A percentile compares a stretch with the other conserved stretches of the same genome.
phyloP scores from a whole-genome alignment of 2,888 invertebrate species.

The Luperina testacea region DNA sequence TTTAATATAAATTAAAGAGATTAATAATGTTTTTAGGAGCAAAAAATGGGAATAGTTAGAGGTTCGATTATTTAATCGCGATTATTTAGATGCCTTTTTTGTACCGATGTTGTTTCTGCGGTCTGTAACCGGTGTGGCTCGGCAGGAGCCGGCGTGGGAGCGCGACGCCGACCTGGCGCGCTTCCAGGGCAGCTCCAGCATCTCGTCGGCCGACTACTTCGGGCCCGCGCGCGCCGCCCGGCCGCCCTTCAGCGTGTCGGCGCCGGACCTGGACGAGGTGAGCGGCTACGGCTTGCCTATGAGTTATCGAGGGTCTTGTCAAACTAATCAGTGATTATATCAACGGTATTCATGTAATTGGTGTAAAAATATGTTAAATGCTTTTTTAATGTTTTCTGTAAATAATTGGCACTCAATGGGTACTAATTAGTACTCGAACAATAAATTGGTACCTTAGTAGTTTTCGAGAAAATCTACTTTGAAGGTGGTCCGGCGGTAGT shows the following conservation, averaged over 20 bases:
- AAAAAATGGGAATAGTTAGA: neutral
- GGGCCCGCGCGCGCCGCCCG: slow-evolving; percentile 81
- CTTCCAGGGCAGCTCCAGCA: slow-evolving; percentile 98
- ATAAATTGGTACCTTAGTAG: too few species aligned
- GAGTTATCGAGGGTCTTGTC: neutral
- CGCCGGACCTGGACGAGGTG: slow-evolving; percentile 96
- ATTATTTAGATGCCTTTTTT: too few species aligned
- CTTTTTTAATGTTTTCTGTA: too few species aligned
- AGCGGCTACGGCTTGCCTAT: neutral
- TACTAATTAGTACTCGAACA: too few species aligned
- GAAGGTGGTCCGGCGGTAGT: too few species aligned
- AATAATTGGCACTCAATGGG: too few species aligned
- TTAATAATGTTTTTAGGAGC: too few species aligned
- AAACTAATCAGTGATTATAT: neutral
- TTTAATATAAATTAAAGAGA: too few species aligned
- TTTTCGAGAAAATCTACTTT: too few species aligned
- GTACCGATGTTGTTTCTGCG: neutral
- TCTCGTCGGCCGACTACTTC: slow-evolving; percentile 99
- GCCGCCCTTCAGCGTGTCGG: slow-evolving; percentile 83
- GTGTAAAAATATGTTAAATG: neutral
- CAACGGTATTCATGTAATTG: neutral
- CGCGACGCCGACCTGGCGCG: slow-evolving; percentile 91
- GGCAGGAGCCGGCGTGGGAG: slow-evolving; percentile 73
- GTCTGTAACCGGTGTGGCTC: neutral
- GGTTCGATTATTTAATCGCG: neutral